Conservation (phyloP, 2,797 vertebrate species). For the Petrocephalus sullivani region DNA sequence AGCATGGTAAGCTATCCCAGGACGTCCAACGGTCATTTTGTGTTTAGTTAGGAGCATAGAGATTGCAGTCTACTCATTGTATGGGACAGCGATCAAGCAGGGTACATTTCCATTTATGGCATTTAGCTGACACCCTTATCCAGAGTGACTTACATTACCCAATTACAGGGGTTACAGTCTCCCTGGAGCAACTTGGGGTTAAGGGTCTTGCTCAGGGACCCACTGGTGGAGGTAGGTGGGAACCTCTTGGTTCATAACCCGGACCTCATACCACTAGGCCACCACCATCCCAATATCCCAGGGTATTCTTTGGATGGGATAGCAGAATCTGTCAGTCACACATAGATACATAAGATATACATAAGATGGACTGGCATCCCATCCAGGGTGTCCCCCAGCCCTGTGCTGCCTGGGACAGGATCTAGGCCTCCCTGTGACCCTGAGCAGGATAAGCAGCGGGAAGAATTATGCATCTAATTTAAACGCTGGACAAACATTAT, state of each 20-base stretch:
- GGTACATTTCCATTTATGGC: background rate
- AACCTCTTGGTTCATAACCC: too few species aligned
- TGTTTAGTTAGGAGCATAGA: too few species aligned
- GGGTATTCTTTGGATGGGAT: background rate
- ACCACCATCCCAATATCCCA: background rate
- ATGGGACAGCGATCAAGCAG: background rate
- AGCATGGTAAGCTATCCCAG: background rate
- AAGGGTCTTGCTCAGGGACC: too few species aligned
- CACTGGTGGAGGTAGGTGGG: too few species aligned
- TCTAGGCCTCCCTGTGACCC: background rate
- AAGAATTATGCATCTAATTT: background rate
- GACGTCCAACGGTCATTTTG: background rate
- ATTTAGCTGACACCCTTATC: too few species aligned
- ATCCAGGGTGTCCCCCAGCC: background rate
- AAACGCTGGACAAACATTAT: background rate
- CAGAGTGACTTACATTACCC: too few species aligned
- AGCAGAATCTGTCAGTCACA: background rate
- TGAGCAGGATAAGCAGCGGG: background rate
- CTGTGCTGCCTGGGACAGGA: background rate
- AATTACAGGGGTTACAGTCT: too few species aligned
- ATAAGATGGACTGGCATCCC: background rate
- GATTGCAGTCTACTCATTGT: background rate
- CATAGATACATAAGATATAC: too few species aligned
- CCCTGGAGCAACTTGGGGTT: too few species aligned
- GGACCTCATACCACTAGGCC: too few species aligned